A percentile compares a stretch with the other conserved stretches of the same genome.
Evolutionary conservation across 2,888 invertebrate genomes (phyloP).

Genomic region (Alloplasta piceator): DNA sequence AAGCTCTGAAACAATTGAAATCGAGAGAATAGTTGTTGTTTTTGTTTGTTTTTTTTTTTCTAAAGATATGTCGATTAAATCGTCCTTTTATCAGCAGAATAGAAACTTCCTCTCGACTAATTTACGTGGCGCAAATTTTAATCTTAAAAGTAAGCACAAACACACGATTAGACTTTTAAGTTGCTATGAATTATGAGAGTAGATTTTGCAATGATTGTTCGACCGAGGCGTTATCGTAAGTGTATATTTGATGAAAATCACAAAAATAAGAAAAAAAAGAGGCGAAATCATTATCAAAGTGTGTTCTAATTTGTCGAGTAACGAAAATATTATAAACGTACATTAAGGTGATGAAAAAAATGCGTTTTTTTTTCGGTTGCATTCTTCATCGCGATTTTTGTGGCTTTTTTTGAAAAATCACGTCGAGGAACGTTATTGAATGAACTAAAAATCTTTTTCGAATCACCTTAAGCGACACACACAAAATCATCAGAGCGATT

Average conservation of each 20-base stretch:
- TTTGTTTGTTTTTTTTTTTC: conserved; percentile 25
- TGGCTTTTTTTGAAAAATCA: too few species aligned
- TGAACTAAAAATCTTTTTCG: too few species aligned
- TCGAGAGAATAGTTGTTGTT: conserved; percentile 46
- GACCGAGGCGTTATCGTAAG: conserved; percentile 38
- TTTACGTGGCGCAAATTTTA: conserved; percentile 63
- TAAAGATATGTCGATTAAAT: conserved; percentile 6
- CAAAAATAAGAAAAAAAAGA: conserved; percentile 25
- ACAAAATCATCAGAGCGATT: conserved; percentile 17
- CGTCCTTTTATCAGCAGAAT: conserved; percentile 29
- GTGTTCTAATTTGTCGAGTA: conserved; percentile 37
- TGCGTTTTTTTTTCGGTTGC: too few species aligned
- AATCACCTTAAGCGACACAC: background rate
- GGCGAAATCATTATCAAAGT: conserved; percentile 23
- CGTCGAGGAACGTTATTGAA: too few species aligned
- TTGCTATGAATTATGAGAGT: conserved; percentile 35
- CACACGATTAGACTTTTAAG: conserved; percentile 55
- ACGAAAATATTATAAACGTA: background rate
- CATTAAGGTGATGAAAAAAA: too few species aligned
- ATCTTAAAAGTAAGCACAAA: conserved; percentile 63
- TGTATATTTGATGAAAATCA: conserved; percentile 44
- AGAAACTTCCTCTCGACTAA: conserved; percentile 52
- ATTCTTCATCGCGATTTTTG: too few species aligned
- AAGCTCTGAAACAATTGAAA: conserved; percentile 55
- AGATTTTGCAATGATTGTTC: conserved; percentile 58